These are phyloP conservation scores for Sebastes vulpes DNA, from an alignment of 2,797 vertebrate species.

Conservation along the genomic window DNA sequence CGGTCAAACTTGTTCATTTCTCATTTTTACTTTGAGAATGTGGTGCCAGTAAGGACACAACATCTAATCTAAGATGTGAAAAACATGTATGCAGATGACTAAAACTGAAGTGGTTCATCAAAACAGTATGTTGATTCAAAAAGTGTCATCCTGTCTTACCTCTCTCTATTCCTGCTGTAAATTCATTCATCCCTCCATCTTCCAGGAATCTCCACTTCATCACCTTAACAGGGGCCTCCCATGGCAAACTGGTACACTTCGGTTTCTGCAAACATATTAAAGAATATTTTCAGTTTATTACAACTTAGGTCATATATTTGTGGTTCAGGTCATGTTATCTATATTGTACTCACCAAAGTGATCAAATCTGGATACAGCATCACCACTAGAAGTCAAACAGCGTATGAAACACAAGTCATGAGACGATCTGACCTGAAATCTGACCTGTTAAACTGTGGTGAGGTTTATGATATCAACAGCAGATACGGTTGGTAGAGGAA, in stretches of 20 bases:
- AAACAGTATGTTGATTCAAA: neutral
- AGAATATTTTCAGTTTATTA: neutral
- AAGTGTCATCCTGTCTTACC: neutral
- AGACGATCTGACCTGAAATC: neutral
- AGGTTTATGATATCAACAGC: neutral
- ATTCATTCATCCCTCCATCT: neutral
- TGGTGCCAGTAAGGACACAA: neutral
- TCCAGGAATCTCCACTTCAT: neutral
- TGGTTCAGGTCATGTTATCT: neutral
- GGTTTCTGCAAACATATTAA: neutral
- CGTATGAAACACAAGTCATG: neutral
- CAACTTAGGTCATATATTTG: neutral
- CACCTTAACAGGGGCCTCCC: neutral
- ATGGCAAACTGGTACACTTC: neutral
- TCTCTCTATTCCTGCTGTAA: neutral
- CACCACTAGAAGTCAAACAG: neutral
- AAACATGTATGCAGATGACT: neutral
- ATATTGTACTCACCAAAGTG: neutral
- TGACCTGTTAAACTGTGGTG: neutral
- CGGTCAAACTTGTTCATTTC: neutral
- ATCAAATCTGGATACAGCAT: neutral
- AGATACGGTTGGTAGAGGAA: neutral
- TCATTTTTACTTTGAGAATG: neutral
- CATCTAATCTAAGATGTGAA: neutral
- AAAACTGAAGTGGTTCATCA: neutral